These are phyloP conservation scores for Eustalomyia histrio DNA, from an alignment of 2,888 invertebrate species.

Conservation along the genomic window DNA sequence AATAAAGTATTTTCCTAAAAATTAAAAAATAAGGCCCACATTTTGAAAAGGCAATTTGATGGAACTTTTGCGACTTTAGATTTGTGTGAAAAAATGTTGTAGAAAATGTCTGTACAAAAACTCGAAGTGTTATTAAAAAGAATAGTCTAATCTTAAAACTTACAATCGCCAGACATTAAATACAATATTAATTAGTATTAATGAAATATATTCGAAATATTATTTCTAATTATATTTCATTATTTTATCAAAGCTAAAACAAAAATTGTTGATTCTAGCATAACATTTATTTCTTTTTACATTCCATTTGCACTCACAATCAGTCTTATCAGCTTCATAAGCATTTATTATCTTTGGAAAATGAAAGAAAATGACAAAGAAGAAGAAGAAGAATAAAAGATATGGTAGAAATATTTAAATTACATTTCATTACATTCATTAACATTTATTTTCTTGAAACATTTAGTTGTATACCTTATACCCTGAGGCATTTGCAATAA, in stretches of 20 bases:
- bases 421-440: constrained; percentile 63
- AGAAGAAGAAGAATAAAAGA: constrained; percentile 1
- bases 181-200: constrained; percentile 42
- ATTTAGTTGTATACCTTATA: constrained; percentile 15
- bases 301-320: neutral
- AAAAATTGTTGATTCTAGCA: constrained; percentile 37
- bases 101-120: too few relatives aligned
- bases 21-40: too few relatives aligned
- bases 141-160: constrained; percentile 22
- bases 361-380: neutral
- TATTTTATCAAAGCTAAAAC: neutral
- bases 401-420: constrained; percentile 50
- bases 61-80: too few relatives aligned
- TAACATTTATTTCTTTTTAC: constrained; percentile 19
- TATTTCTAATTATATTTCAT: constrained; percentile 7
- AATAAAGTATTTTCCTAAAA: too few relatives aligned
- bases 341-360: constrained; percentile 45
- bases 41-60: too few relatives aligned
- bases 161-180: constrained; percentile 44
- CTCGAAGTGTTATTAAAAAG: too few relatives aligned
- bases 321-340: constrained; percentile 45
- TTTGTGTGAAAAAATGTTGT: too few relatives aligned
- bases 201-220: constrained; percentile 30
- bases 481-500: constrained; percentile 10
- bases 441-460: constrained; percentile 45